Percentiles rank a stretch among this genome's conserved stretches.
phyloP scores from a whole-genome alignment of 2,113 vertebrate genomes.

The Gracilinanus agilis region DNA sequence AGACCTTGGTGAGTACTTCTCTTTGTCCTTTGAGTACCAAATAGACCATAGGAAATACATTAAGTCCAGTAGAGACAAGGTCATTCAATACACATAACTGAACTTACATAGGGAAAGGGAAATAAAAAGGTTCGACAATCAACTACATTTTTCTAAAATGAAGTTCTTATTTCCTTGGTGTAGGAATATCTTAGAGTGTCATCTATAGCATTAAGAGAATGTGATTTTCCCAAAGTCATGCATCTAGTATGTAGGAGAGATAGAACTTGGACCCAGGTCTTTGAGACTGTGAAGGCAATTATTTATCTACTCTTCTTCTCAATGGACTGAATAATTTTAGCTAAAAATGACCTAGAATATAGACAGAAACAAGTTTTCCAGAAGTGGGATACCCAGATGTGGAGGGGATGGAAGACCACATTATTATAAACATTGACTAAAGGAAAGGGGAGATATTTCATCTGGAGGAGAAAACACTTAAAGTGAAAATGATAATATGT shows the following conservation, averaged over 20 bases:
- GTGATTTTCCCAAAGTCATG: not conserved
- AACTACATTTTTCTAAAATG: slow-evolving; percentile 1
- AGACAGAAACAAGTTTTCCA: not conserved
- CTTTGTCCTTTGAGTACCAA: slow-evolving; percentile 48
- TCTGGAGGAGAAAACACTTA: not conserved
- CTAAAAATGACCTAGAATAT: not conserved
- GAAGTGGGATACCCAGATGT: not conserved
- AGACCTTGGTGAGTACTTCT: slow-evolving; percentile 63
- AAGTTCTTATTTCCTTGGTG: not conserved
- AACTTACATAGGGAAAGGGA: not conserved
- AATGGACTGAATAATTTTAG: not conserved
- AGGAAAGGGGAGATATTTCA: not conserved
- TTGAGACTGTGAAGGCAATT: not conserved
- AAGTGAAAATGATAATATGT: not conserved
- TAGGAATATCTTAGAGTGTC: not conserved
- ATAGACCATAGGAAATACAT: not conserved
- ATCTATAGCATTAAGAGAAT: not conserved
- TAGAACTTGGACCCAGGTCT: not conserved
- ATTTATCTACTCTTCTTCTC: not conserved
- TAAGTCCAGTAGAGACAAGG: not conserved
- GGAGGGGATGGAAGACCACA: not conserved
- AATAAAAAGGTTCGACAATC: not conserved
- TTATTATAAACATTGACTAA: not conserved
- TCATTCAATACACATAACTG: slow-evolving; percentile 12
- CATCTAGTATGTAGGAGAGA: not conserved